Base-by-base conservation (phyloP, 2,797 vertebrate species). In the Cyclura pinguis region DNA sequence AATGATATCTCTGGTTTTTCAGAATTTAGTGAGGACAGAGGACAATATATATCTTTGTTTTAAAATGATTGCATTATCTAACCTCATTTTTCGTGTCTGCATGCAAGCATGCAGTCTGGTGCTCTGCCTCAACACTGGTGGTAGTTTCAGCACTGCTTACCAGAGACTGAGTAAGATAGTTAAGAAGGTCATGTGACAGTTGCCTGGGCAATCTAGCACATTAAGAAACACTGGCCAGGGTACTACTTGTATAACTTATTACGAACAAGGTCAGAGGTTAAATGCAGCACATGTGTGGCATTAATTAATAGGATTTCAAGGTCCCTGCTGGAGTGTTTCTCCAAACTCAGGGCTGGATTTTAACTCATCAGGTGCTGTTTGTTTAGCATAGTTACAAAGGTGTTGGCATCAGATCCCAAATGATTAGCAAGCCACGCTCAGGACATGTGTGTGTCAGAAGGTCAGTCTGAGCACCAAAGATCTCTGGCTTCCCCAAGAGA, bases 261-360 rank as follows among this genome's bases (percentile, higher is more conserved):
- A 95, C 91, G 93, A 93, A 93, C 89, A 92, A 94, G 95, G 95
- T 90, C 95, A 95, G 92, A 96, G 96, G 96, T 96, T 96, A 96
- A 96, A 96, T n/a, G 93, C 95, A 96, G 95, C 95, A 94, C 95
- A 96, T 96, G 94, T 95, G 96, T 95, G 95, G 96, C 94, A 96
- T 95, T 95, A 95, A 94, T 96, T 96, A 96, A 94, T 95, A 92
- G 95, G 94, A 95, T 96, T 95, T 95, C 94, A 95, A 94, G 94
- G 94, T 92, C 94, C 95, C 93, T 91, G 81, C 90, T 73, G 94
- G 93, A 95, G 94, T 94, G 93, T 94, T 91, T 89, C 86, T 90
- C 93, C 93, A 92, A 95, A 94, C 93, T 92, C 92, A 93, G 93
- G 93, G 93, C 92, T 0, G 67, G 85, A 93, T 94, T 93, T 96